phyloP scores from a whole-genome alignment of 2,113 vertebrate genomes.

The Aphyosemion australe region DNA sequence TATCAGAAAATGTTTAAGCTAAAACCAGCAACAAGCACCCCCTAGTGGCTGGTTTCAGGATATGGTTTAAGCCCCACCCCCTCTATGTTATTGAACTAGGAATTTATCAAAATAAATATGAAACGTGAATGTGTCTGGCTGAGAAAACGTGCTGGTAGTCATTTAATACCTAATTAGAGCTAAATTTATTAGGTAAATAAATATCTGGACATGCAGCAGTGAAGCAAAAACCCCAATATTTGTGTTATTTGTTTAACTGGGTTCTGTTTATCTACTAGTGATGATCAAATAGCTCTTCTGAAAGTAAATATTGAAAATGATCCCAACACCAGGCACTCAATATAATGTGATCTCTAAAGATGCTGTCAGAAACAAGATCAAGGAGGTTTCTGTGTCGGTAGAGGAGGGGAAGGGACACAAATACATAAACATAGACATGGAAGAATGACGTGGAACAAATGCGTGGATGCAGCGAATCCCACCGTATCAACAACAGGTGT shows the following conservation, averaged over 20 bases:
- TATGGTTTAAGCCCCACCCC: too few species aligned
- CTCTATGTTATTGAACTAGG: too few species aligned
- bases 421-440: background rate
- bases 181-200: too few species aligned
- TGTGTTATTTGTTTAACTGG: background rate
- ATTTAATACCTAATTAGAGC: too few species aligned
- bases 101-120: too few species aligned
- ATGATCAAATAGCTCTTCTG: background rate
- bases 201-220: too few species aligned
- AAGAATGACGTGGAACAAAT: background rate
- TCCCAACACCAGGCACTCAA: background rate
- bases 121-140: too few species aligned
- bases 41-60: too few species aligned
- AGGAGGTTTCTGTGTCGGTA: conserved; percentile 10
- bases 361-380: background rate
- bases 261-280: too few species aligned
- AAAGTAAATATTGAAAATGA: background rate
- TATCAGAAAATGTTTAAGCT: background rate
- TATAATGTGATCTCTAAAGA: background rate
- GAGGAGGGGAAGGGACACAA: background rate
- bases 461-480: background rate
- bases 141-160: too few species aligned
- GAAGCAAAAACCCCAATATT: too few species aligned
- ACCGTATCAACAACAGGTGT: background rate
- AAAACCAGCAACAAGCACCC: background rate